Percentiles rank a stretch among this genome's conserved stretches.
These are phyloP conservation scores for Lithophane socia DNA, from an alignment of 2,888 invertebrate species.

Conservation along the genomic window DNA sequence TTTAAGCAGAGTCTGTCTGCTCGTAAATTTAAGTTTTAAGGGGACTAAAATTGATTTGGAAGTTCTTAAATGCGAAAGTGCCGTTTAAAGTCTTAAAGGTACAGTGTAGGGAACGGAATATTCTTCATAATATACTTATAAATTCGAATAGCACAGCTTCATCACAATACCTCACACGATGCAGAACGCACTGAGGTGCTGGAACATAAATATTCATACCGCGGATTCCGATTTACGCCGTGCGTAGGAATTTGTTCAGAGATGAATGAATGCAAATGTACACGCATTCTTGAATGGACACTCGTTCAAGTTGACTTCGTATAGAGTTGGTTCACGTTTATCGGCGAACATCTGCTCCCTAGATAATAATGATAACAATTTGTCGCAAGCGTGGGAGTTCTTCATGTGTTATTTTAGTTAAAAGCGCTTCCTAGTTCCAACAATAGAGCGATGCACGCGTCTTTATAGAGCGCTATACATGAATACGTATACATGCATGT, in stretches of 20 bases:
- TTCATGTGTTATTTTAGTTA: slow-evolving; percentile 72
- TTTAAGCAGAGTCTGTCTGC: slow-evolving; percentile 35
- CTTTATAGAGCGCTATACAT: slow-evolving; percentile 44
- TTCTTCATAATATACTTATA: background rate
- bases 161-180: slow-evolving; percentile 45
- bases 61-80: slow-evolving; percentile 8
- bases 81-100: background rate
- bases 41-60: slow-evolving; percentile 27
- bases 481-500: slow-evolving; percentile 15
- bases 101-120: background rate
- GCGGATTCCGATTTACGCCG: slow-evolving; percentile 48
- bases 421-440: slow-evolving; percentile 72
- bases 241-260: slow-evolving; percentile 56
- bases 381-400: slow-evolving; percentile 70
- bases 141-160: background rate
- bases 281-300: slow-evolving; percentile 60
- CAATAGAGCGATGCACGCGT: slow-evolving; percentile 63
- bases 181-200: slow-evolving; percentile 44
- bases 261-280: slow-evolving; percentile 66
- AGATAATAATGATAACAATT: slow-evolving; percentile 59
- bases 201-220: slow-evolving; percentile 58
- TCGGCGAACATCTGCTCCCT: slow-evolving; percentile 56
- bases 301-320: slow-evolving; percentile 33
- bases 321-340: slow-evolving; percentile 26
- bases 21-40: slow-evolving; percentile 31